phyloP scores from a whole-genome alignment of 2,113 vertebrate genomes.

The Chelonoidis abingdonii region DNA sequence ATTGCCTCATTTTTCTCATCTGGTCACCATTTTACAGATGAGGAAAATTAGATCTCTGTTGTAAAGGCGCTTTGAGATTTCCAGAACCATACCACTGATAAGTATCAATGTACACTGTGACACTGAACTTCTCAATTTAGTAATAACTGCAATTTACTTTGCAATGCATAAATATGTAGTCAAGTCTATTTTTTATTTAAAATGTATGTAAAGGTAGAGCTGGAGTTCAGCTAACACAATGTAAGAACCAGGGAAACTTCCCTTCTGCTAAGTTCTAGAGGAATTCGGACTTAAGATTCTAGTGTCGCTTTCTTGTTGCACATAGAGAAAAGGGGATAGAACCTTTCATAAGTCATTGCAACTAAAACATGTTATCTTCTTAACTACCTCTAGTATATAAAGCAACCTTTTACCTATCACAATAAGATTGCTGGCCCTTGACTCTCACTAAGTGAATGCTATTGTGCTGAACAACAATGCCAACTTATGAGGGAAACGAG shows the following conservation, averaged over 20 bases:
- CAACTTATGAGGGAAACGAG: conserved; percentile 6
- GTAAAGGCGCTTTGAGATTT: background rate
- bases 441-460: conserved; percentile 32
- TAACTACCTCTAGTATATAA: conserved; percentile 35
- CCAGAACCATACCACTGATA: background rate
- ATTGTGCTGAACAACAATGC: conserved; percentile 57
- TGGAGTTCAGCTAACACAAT: background rate
- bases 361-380: conserved; percentile 23
- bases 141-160: background rate
- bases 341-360: background rate
- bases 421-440: conserved; percentile 50
- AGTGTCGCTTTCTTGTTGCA: background rate
- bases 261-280: background rate
- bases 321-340: background rate
- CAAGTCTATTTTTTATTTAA: background rate
- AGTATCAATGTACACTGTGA: background rate
- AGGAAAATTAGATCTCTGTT: background rate
- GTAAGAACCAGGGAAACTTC: background rate
- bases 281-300: background rate
- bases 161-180: background rate
- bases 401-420: conserved; percentile 43
- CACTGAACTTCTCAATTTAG: background rate
- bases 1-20: background rate
- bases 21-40: background rate
- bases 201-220: background rate